A percentile compares a stretch with the other conserved stretches of the same genome.
Conservation (phyloP, 2,888 invertebrate genomes). For the Chalcosyrphus nemorum region DNA sequence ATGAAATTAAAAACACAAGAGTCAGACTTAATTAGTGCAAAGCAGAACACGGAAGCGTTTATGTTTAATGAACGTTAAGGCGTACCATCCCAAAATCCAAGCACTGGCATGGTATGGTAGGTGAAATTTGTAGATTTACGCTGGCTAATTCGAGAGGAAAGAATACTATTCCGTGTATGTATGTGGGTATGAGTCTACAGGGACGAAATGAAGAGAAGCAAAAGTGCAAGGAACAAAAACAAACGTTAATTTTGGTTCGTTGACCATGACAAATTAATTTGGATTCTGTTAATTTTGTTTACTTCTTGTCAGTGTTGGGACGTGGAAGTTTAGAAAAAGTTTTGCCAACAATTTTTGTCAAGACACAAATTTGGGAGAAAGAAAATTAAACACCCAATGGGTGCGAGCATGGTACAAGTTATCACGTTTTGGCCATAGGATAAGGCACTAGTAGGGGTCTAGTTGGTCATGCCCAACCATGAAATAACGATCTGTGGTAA, state of each 20-base stretch:
- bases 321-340: slow-evolving; percentile 25
- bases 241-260: slow-evolving; percentile 70
- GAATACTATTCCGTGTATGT: slow-evolving; percentile 12
- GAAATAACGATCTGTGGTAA: not conserved
- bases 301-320: slow-evolving; percentile 17
- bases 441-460: not conserved
- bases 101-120: slow-evolving; percentile 32
- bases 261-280: slow-evolving; percentile 71
- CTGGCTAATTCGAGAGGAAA: slow-evolving; percentile 40
- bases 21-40: slow-evolving; percentile 64
- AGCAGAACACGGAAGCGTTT: slow-evolving; percentile 58
- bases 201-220: slow-evolving; percentile 27
- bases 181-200: not conserved
- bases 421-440: not conserved
- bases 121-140: slow-evolving; percentile 32
- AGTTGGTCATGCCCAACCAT: not conserved
- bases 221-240: slow-evolving; percentile 54
- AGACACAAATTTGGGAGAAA: not conserved
- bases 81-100: too few relatives aligned
- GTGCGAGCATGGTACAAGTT: not conserved
- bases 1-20: slow-evolving; percentile 65
- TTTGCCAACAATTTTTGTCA: slow-evolving; percentile 1
- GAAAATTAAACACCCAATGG: not conserved
- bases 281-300: slow-evolving; percentile 66
- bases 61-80: slow-evolving; percentile 19